phyloP scores from a whole-genome alignment of 2,888 invertebrate species.

The Nasonovia ribisnigri region DNA sequence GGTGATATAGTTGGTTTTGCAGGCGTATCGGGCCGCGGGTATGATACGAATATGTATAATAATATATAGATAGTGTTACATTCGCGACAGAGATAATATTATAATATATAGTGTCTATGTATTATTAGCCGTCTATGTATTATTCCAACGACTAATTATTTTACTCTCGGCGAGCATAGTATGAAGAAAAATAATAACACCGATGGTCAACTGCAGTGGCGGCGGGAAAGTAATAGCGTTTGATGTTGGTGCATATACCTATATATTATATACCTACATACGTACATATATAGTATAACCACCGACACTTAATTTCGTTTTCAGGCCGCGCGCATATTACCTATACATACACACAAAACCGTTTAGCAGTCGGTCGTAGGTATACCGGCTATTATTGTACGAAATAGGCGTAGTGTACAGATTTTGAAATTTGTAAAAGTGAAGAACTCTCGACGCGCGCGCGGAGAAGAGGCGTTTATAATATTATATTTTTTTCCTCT shows the following conservation, averaged over 20 bases:
- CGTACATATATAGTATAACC: neutral
- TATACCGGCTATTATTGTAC: constrained; percentile 13
- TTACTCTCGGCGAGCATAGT: neutral
- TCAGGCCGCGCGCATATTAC: neutral
- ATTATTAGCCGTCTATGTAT: neutral
- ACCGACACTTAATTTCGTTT: constrained; percentile 20
- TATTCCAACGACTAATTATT: neutral
- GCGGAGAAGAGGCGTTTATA: neutral
- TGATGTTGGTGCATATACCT: neutral
- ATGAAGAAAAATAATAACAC: neutral
- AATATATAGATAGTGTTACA: neutral
- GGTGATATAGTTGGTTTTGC: neutral
- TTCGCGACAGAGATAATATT: neutral
- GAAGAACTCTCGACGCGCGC: neutral
- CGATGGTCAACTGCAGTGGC: neutral
- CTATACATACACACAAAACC: neutral
- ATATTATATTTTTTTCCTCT: neutral
- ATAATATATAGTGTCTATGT: neutral
- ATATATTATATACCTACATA: neutral
- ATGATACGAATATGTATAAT: neutral
- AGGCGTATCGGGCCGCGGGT: neutral
- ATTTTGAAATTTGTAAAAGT: constrained; percentile 6
- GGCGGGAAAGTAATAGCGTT: constrained; percentile 9
- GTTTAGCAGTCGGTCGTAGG: neutral
- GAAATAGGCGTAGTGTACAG: neutral